Evolutionary conservation across 1,140 invertebrate genomes (phyloP).

Genomic region (Papilio machaon): DNA sequence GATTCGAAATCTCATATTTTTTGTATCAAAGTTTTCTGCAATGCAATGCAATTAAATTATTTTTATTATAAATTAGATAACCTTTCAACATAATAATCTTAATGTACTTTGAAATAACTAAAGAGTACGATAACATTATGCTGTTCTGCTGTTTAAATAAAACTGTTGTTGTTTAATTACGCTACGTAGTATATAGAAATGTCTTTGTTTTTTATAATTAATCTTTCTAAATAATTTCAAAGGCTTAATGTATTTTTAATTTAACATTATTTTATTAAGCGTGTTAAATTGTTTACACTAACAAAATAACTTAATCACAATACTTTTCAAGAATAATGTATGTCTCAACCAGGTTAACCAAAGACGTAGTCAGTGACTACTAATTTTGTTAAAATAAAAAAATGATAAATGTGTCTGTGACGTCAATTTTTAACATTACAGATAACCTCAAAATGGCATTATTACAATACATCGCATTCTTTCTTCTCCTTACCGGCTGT

Average conservation of each 20-base stretch:
- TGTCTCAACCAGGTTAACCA: background rate
- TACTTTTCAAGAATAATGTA: background rate
- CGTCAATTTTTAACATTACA: background rate
- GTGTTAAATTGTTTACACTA: background rate
- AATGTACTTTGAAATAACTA: background rate
- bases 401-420: background rate
- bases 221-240: background rate
- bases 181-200: background rate
- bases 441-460: slow-evolving; percentile 1
- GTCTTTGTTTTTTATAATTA: slow-evolving; percentile 14
- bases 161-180: background rate
- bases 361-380: background rate
- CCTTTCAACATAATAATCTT: background rate
- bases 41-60: background rate
- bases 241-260: background rate
- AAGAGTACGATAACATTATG: background rate
- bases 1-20: too few species aligned
- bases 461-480: slow-evolving; percentile 41
- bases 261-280: background rate
- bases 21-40: background rate
- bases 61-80: background rate
- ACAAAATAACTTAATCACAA: background rate
- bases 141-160: background rate
- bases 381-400: background rate
- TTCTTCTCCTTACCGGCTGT: slow-evolving; percentile 42